phyloP scores from a whole-genome alignment of 2,888 invertebrate genomes.

The Amphipyra tragopoginis region DNA sequence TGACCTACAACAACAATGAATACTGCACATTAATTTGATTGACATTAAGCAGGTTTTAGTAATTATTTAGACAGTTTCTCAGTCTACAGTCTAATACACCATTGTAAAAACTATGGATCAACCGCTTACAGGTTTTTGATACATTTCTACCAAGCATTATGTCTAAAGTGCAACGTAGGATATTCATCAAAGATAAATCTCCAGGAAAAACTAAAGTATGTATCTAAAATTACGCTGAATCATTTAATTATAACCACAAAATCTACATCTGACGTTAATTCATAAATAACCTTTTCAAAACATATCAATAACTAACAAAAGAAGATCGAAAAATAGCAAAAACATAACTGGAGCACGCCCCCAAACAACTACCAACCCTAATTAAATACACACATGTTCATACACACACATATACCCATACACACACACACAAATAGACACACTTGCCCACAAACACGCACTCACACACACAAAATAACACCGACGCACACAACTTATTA shows the following conservation, averaged over 20 bases:
- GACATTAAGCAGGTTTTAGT: too few species aligned
- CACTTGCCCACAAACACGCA: constrained; percentile 38
- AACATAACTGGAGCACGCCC: constrained; percentile 53
- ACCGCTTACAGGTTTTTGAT: neutral
- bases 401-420: constrained; percentile 27
- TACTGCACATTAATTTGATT: too few species aligned
- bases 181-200: neutral
- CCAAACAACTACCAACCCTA: constrained; percentile 66
- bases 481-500: constrained; percentile 74
- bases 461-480: constrained; percentile 61
- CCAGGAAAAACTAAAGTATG: neutral
- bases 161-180: neutral
- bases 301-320: constrained; percentile 59
- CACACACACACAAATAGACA: constrained; percentile 41
- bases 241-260: constrained; percentile 32
- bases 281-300: constrained; percentile 48
- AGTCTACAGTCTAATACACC: too few species aligned
- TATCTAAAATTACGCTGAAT: constrained; percentile 25
- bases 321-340: constrained; percentile 51
- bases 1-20: too few species aligned
- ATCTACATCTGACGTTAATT: constrained; percentile 37
- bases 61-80: too few species aligned
- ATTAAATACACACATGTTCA: constrained; percentile 65
- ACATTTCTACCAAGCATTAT: neutral
- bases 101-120: neutral